Percentiles rank a stretch among this genome's conserved stretches.
These are phyloP conservation scores for Epinotia brunnichana DNA, from an alignment of 2,888 invertebrate genomes.

Conservation along the genomic window DNA sequence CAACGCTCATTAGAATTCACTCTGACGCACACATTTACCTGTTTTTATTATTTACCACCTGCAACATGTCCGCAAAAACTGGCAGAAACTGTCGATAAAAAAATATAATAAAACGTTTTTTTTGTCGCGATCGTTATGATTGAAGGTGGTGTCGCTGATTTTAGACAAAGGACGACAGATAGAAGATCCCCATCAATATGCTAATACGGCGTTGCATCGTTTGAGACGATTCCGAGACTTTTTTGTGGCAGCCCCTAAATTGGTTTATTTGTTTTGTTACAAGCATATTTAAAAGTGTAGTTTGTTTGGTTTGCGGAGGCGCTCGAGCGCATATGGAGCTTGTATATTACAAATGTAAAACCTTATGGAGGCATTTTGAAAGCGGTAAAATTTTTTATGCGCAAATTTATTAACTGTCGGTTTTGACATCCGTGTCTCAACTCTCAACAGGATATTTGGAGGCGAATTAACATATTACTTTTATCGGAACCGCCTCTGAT, in stretches of 20 bases:
- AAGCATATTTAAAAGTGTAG: constrained; percentile 70
- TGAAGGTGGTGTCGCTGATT: constrained; percentile 82
- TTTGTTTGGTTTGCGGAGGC: constrained; percentile 75
- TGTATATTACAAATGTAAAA: constrained; percentile 46
- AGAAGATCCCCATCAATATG: constrained; percentile 79
- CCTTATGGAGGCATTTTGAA: constrained; percentile 46
- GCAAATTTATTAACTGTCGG: constrained; percentile 50
- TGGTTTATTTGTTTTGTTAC: constrained; percentile 82
- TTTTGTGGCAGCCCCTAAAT: constrained; percentile 76
- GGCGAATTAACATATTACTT: constrained; percentile 47
- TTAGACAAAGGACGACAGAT: constrained; percentile 80
- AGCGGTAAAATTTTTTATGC: constrained; percentile 50
- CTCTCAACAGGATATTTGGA: constrained; percentile 51
- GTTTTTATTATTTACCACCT: constrained; percentile 70
- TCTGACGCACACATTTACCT: constrained; percentile 45
- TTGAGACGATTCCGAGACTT: constrained; percentile 64
- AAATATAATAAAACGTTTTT: constrained; percentile 69
- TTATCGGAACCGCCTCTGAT: constrained; percentile 56
- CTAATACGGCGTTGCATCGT: constrained; percentile 72
- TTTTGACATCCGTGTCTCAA: constrained; percentile 50
- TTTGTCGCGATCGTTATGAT: constrained; percentile 77
- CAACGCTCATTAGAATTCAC: constrained; percentile 40
- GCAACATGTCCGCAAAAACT: constrained; percentile 69
- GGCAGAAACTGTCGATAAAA: constrained; percentile 48
- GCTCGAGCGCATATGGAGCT: constrained; percentile 64